Evolutionary conservation across 2,888 invertebrate genomes (phyloP), one percentile per base, ranked within the genome.

Genomic region (Idaea aversata): DNA sequence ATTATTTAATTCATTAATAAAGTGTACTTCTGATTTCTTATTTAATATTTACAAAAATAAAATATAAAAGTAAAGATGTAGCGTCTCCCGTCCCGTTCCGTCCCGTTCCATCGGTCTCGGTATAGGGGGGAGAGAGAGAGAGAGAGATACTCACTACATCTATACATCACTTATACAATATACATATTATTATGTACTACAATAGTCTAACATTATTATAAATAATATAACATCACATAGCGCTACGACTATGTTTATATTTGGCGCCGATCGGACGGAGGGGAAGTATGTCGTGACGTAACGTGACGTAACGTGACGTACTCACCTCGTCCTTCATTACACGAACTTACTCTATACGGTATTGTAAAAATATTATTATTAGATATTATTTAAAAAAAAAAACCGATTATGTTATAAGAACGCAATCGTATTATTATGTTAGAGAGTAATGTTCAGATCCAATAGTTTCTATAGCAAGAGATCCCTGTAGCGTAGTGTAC

Each of bases 21-120:
- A 80, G 81, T 83, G 82, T 86, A 86, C 77, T 85, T 86, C 76
- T 75, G 75, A 73, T 77, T 64, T 65, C 75, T 76, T 78, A 76
- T 57, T 64, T 79, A 80, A 83, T 88, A 89, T 90, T 85, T 90
- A 90, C 89, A 88, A 71, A 79, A 77, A 79, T 76, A 79, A 36
- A 72, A 77, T 78, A 75, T 74, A 36, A 10, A 7, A 70, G 67
- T 69, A 70, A 76, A 75, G 70, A 70, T 69, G 69, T 61, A 62
- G 62, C 67, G 64, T 25, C 25, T 25, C 25, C 25, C 25, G 25
- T 25, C 25, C 25, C 25, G 25, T n/a, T n/a, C n/a, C n/a, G n/a
- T n/a, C n/a, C n/a, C n/a, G n/a, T n/a, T n/a, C n/a, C n/a, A n/a
- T n/a, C n/a, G n/a, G n/a, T n/a, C n/a, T n/a, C n/a, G 25, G 25